A percentile compares a stretch with the other conserved stretches of the same genome.
phyloP scores from a whole-genome alignment of 2,888 invertebrate species.

The Yponomeuta plumbellus region DNA sequence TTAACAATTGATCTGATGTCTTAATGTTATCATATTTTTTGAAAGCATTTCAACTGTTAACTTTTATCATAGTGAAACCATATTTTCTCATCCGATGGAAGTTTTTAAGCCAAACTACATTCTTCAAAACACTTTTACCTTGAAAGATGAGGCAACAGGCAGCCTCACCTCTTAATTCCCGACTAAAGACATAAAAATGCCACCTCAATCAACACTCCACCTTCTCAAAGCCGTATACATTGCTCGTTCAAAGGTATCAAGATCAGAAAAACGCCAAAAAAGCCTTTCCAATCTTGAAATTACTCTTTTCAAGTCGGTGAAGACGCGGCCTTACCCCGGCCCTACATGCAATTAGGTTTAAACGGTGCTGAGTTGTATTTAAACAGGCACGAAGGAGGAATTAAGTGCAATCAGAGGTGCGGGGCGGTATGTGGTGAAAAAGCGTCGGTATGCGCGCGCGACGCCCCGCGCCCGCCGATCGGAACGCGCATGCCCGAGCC shows the following conservation, averaged over 20 bases:
- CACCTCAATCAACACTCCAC: not conserved
- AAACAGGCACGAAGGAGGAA: conserved; percentile 66
- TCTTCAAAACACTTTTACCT: not conserved
- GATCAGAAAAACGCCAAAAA: conserved; percentile 7
- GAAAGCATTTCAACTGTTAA: too few species aligned
- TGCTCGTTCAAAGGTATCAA: conserved; percentile 6
- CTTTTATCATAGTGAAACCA: too few species aligned
- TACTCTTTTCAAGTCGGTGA: conserved; percentile 12
- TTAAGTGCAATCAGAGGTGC: conserved; percentile 68
- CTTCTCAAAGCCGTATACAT: conserved; percentile 4
- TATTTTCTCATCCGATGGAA: too few species aligned
- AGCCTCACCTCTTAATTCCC: not conserved
- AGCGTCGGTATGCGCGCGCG: conserved; percentile 53
- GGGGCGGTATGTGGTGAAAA: conserved; percentile 60
- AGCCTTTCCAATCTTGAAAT: conserved; percentile 9
- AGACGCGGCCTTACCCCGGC: conserved; percentile 12
- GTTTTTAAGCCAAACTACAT: too few species aligned
- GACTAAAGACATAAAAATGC: not conserved
- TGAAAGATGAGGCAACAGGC: not conserved
- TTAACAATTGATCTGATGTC: too few species aligned
- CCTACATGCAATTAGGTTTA: conserved; percentile 19
- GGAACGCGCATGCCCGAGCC: conserved; percentile 43
- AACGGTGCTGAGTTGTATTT: conserved; percentile 36
- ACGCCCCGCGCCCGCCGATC: conserved; percentile 49
- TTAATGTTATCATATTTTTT: too few species aligned